These are phyloP conservation scores for Ptilonorhynchus violaceus DNA, from an alignment of 2,113 vertebrate genomes.

Conservation along the genomic window DNA sequence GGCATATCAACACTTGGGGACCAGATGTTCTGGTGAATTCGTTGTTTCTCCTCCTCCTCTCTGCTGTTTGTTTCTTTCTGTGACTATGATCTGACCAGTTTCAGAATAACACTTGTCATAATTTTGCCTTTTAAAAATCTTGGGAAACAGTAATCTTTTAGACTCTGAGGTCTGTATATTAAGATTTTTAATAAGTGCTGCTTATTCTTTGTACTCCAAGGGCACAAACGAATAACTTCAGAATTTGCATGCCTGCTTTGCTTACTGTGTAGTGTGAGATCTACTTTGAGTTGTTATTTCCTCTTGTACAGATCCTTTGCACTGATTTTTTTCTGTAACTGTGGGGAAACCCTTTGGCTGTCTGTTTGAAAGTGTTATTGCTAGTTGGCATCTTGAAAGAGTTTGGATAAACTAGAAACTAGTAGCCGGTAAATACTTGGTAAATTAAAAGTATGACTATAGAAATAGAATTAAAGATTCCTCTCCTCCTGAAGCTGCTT, in stretches of 20 bases:
- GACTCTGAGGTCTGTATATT: neutral
- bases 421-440: neutral
- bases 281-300: neutral
- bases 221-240: neutral
- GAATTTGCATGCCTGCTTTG: neutral
- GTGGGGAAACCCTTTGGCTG: neutral
- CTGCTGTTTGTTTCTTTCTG: constrained; percentile 20
- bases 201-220: neutral
- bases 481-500: neutral
- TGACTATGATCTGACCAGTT: neutral
- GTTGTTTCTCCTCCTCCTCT: constrained; percentile 16
- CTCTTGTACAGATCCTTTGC: neutral
- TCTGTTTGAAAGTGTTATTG: neutral
- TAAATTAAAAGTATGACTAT: neutral
- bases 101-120: neutral
- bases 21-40: constrained; percentile 54
- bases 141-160: neutral
- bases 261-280: neutral
- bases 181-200: neutral
- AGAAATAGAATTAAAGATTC: neutral
- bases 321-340: neutral
- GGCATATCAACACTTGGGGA: constrained; percentile 21
- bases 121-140: neutral
- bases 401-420: neutral
- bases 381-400: neutral